Base-by-base conservation (phyloP, 1,140 invertebrate species). In the Paralvinella palmiformis region DNA sequence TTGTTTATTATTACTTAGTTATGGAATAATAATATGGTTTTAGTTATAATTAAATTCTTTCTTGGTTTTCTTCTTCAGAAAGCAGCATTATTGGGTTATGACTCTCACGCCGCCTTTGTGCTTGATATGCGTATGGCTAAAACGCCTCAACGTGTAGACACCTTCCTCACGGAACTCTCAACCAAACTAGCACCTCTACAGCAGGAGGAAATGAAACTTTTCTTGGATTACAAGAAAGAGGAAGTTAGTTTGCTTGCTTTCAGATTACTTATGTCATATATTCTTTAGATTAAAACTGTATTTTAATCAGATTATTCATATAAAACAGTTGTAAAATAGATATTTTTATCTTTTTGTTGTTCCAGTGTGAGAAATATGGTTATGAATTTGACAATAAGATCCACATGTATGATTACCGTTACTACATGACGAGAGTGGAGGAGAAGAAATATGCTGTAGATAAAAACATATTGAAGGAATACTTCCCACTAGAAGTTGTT, bases 91-190 rank as follows among this genome's bases (percentile, higher is more conserved):
- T 69, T 85, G 3, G 83, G 79, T 1, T 85, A 81, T 69, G 69
- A 73, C 45, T 84, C 77, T 32, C 83, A 85, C 74, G 76, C 84
- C 32, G 72, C 78, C 10, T 85, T 80, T 72, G 72, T 83, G 1
- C 70, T 83, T 20, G 83, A 84, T 62, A 78, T 85, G 73, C 70
- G 81, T 22, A 85, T 85, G 84, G 83, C 83, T 3, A 83, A 85
- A 66, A 78, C 69, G 56, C 77, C 83, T 31, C 79, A 82, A 45
- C 78, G 67, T 56, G 84, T 85, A 7, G 63, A 69, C 6, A 71
- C 74, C 13, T 85, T 85, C 69, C 71, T 85, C 10, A 63, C 67
- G 7, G 78, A 82, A 41, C 71, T 85, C n/a, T 68, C 71, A n/a
- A 58, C 69, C 10, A 84, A 84, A 63, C 72, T 85, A n/a, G 69